Base-by-base conservation (phyloP, 2,888 invertebrate genomes). In the Apomyelois bistriatella region DNA sequence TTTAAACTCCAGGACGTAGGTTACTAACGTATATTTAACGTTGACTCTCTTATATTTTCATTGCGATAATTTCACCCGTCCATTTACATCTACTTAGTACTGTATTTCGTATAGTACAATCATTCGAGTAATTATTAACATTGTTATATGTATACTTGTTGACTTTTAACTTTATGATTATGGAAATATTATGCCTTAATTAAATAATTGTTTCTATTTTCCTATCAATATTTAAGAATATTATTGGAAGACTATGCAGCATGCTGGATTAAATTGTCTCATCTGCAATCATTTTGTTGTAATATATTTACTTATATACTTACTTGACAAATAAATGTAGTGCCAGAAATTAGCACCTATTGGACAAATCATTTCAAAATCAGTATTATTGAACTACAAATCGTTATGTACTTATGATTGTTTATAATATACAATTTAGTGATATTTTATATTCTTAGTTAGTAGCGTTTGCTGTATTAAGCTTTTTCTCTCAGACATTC, bases 301-400 rank as follows among this genome's bases (percentile, higher is more conserved):
- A 16, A 15, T 32, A 46, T 46, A 32, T 8, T 46, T 32, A 16
- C 12, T 28, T 4, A 13, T 50, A 16, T 15, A 7, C 1, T 10
- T 40, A 15, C 15, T 43, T 43, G 43, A 43, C 30, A 35, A 32
- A 46, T 28, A n/a, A 22, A 48, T 56, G 16, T 37, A 53, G 57
- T 56, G 54, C 56, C 56, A 59, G 54, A 56, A 54, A 59, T 53
- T 48, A 22, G 37, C 53, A 48, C 22, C 16, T 51, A 22, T 59
- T 56, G 51, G 49, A 43, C 46, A 28, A 53, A 42, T 49, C 32
- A 41, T 52, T 57, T 55, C 49, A 37, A 57, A 49, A 58, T 58
- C 62, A 60, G 62, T 59, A 62, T 62, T 60, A 60, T 58, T 59
- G 55, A 51, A 28, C 53, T 54, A 56, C 53, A 54, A 57, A 53